phyloP scores from a whole-genome alignment of 2,888 invertebrate species.

The Himalopsyche anomala region DNA sequence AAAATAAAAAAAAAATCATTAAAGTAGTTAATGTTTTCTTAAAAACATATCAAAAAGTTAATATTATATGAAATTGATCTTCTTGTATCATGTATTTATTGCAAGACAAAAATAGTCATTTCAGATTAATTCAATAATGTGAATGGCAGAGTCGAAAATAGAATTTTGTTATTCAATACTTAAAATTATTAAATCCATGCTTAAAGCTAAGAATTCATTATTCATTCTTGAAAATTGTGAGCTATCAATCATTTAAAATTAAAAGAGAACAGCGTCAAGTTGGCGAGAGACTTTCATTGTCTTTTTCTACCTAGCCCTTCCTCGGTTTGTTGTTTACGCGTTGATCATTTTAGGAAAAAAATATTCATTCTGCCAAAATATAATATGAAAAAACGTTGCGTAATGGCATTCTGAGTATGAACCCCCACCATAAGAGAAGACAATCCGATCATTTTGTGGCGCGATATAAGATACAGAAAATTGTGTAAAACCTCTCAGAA shows the following conservation, averaged over 20 bases:
- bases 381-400: neutral
- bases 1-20: too few relatives aligned
- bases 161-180: too few relatives aligned
- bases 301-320: neutral
- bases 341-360: neutral
- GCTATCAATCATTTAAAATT: slow-evolving; percentile 28
- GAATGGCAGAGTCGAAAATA: too few relatives aligned
- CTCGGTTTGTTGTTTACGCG: neutral
- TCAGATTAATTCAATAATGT: too few relatives aligned
- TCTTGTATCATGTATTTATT: too few relatives aligned
- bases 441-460: neutral
- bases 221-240: neutral
- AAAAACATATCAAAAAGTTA: too few relatives aligned
- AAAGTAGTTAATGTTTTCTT: too few relatives aligned
- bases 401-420: neutral
- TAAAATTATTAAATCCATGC: neutral
- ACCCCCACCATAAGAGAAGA: neutral
- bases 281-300: neutral
- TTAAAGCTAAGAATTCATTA: neutral
- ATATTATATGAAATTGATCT: too few relatives aligned
- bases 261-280: neutral
- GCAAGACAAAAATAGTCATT: too few relatives aligned
- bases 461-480: neutral
- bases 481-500: neutral
- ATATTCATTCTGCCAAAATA: neutral